A percentile compares a stretch with the other conserved stretches of the same genome.
These are phyloP conservation scores for Zaprionus davidi DNA, from an alignment of 1,140 invertebrate genomes.

Conservation along the genomic window DNA sequence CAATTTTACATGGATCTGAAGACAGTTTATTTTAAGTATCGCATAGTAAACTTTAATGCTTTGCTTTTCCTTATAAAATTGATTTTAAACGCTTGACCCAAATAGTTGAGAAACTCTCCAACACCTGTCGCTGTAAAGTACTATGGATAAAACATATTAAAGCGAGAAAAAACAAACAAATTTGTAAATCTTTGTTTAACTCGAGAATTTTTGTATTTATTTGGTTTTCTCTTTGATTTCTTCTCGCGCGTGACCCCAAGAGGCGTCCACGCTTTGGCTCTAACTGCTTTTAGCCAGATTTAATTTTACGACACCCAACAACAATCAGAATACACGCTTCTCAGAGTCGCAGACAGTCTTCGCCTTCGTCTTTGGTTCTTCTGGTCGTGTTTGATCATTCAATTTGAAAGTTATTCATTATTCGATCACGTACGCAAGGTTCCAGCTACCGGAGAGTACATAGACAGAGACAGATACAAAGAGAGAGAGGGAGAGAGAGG, in stretches of 20 bases:
- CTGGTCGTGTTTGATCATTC: constrained; percentile 75
- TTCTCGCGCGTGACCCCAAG: constrained; percentile 70
- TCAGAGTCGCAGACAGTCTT: constrained; percentile 4
- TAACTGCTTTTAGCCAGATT: constrained; percentile 69
- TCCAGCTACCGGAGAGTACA: constrained; percentile 35
- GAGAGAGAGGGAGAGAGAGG: not conserved
- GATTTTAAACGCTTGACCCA: not conserved
- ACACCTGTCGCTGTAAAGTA: not conserved
- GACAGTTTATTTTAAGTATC: not conserved
- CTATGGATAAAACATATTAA: not conserved
- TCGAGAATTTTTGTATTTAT: not conserved
- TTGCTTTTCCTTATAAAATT: not conserved
- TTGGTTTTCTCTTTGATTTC: constrained; percentile 53
- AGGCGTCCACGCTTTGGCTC: constrained; percentile 23
- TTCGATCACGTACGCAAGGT: constrained; percentile 75
- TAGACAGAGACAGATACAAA: not conserved
- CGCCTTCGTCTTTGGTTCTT: constrained; percentile 38
- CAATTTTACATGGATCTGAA: too few relatives aligned
- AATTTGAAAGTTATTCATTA: constrained; percentile 83
- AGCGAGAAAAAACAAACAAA: not conserved
- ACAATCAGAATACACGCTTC: constrained; percentile 28
- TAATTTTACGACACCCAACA: constrained; percentile 51
- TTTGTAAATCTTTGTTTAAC: constrained; percentile 37
- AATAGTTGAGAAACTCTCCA: not conserved
- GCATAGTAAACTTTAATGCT: not conserved